Evolutionary conservation across 2,888 invertebrate species (phyloP), one percentile per base, ranked within the genome.

Genomic region (Augochlorella aurata): DNA sequence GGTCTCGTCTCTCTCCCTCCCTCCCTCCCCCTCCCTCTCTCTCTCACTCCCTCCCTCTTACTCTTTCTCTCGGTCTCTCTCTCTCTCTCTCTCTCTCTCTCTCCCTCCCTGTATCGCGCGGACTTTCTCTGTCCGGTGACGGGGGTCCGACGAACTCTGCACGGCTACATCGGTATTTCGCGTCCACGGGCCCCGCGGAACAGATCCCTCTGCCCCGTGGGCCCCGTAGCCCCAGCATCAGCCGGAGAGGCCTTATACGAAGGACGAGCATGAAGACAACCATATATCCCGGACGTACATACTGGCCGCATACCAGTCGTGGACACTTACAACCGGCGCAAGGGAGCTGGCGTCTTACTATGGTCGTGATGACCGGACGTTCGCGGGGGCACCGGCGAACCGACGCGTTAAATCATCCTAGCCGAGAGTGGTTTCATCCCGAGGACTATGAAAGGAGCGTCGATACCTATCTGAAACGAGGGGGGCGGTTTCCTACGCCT

Each of bases 311-410:
- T 91, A 91, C 91, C 91, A 90, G 90, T 88, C 89, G 88, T 84
- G 90, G 89, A 91, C 91, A 90, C 91, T 91, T 91, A 90, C 89
- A 90, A 90, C 88, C 85, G 74, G 79, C 85, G 85, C 83, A 88
- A 87, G 88, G 81, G 75, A 38, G 82, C 82, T 78, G 73, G 83
- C 74, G 80, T 85, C 83, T 83, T 67, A 80, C 76, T 83, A 81
- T 72, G 82, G 84, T 74, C 75, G 74, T 70, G 82, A 79, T 79
- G 87, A 86, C 80, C 87, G 79, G 81, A 71, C 85, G 79, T 87
- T 83, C 87, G 87, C 81, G 77, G 82, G 80, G 79, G 76, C 87
- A 81, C 61, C 88, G 73, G 70, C 80, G 69, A 77, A 83, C 86
- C 69, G 85, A 81, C 77, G 86, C 81, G 83, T 78, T 90, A 89